Base-by-base conservation (phyloP, 1,140 invertebrate genomes). In the Zaprionus kolodkinae region DNA sequence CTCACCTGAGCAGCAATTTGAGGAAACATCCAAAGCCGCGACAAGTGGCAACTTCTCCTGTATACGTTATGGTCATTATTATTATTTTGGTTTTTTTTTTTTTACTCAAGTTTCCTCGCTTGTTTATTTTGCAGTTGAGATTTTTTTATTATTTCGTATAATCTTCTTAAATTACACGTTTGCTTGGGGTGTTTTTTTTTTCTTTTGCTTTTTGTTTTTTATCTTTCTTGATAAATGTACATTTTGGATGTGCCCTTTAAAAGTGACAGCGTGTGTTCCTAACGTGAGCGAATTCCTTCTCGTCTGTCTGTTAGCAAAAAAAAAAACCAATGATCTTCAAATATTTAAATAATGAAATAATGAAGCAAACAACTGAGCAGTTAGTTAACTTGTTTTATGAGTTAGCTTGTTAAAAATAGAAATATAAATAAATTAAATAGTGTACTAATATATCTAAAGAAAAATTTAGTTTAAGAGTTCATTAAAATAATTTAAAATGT, bases 21-120 rank as follows among this genome's bases (percentile, higher is more conserved):
- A 96, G 94, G 92, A 97, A 97, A 88, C 96, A 97, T 70, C 97
- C 97, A 91, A 97, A 96, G 60, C 96, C 96, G 66, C 95, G 94
- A 89, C 96, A 97, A 68, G 97, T 97, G 59, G 97, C 97, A 72
- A 98, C 97, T 94, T 98, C 96, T 21, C 95, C 96, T 55, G 97
- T 97, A 78, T 98, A 98, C 0, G 96, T 96, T 17, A 98, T 96
- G 73, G 97, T 98, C 97, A 98, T 97, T 43, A 15, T 43, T 43
- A 92, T 73, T 33, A 33, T 35, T 35, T 30, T 89, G n/a, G n/a
- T 36, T 68, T 57, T 50, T 38, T n/a, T 50, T 74, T 11, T 68
- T 50, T 73, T 70, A n/a, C 25, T 55, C 25, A 55, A 55, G 52
- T 27, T 67, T 52, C 30, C 59, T 3, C 33, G 40, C 35, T 62